Evolutionary conservation across 23 tunicate species (phyloP).

Genomic region (Aplidium turbinatum): DNA sequence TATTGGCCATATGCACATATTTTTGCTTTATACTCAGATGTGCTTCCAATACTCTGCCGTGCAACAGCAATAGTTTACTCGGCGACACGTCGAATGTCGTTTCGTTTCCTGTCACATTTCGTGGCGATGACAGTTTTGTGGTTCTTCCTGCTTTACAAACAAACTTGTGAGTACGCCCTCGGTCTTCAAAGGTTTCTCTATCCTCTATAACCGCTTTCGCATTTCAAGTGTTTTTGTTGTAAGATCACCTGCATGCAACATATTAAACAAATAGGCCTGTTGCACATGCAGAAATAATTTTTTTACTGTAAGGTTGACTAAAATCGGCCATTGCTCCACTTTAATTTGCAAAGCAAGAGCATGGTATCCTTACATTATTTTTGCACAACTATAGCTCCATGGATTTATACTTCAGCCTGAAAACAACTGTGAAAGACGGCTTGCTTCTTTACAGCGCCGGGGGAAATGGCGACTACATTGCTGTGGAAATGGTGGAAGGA

Average conservation of each 20-base stretch:
- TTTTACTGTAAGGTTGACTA: too few relatives aligned
- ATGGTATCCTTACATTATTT: too few relatives aligned
- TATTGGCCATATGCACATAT: background rate
- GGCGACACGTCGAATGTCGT: slow-evolving; percentile 33
- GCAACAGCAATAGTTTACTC: slow-evolving; percentile 34
- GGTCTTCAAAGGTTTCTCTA: too few relatives aligned
- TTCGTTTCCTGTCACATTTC: slow-evolving; percentile 49
- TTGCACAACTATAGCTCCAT: slow-evolving; percentile 47
- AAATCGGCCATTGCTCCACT: too few relatives aligned
- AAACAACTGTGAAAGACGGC: slow-evolving; percentile 70
- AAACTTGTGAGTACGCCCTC: slow-evolving; percentile 24
- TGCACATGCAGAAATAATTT: too few relatives aligned
- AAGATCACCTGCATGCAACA: too few relatives aligned
- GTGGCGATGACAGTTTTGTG: slow-evolving; percentile 43
- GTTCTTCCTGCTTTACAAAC: slow-evolving; percentile 22
- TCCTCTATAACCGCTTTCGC: too few relatives aligned
- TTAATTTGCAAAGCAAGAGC: too few relatives aligned
- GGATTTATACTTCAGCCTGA: slow-evolving; percentile 51
- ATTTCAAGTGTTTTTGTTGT: too few relatives aligned
- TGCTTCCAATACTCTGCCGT: slow-evolving; percentile 12
- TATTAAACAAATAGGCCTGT: too few relatives aligned
- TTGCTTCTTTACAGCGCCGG: slow-evolving; percentile 61
- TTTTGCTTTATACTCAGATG: slow-evolving; percentile 22
- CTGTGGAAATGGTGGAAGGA: slow-evolving; percentile 69
- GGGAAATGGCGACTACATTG: slow-evolving; percentile 37